A percentile compares a stretch with the other conserved stretches of the same genome.
Evolutionary conservation across 2,888 invertebrate genomes (phyloP).

Genomic region (Drosophila prolongata): DNA sequence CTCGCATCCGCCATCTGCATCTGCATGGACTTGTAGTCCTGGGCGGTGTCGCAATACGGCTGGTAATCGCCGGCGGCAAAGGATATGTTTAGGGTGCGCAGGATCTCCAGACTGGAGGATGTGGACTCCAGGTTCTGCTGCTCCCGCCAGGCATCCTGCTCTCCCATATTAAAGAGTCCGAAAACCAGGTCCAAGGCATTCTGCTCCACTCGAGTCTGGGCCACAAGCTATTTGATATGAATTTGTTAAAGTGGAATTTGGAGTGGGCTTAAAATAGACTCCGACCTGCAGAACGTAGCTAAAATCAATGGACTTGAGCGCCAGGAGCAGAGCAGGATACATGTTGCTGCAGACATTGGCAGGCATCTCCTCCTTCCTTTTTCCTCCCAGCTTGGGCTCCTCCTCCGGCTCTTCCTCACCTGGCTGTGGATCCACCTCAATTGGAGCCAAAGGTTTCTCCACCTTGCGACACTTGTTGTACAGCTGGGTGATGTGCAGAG

Average conservation of each 20-base stretch:
- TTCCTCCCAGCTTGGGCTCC: slow-evolving; percentile 49
- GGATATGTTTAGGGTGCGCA: slow-evolving; percentile 81
- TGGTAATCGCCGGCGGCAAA: slow-evolving; percentile 78
- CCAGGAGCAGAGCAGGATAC: slow-evolving; percentile 89
- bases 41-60: slow-evolving; percentile 64
- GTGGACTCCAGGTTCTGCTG: slow-evolving; percentile 77
- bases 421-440: slow-evolving; percentile 16
- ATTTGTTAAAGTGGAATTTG: too few species aligned
- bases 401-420: slow-evolving; percentile 38
- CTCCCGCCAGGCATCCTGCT: slow-evolving; percentile 76
- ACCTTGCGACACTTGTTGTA: slow-evolving; percentile 79
- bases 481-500: slow-evolving; percentile 76
- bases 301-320: slow-evolving; percentile 89
- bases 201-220: slow-evolving; percentile 79
- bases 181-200: slow-evolving; percentile 80
- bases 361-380: slow-evolving; percentile 69
- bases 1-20: slow-evolving; percentile 24
- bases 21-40: slow-evolving; percentile 63
- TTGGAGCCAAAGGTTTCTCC: slow-evolving; percentile 20
- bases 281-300: slow-evolving; percentile 90
- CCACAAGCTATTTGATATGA: slow-evolving; percentile 59
- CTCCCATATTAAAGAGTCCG: slow-evolving; percentile 81
- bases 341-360: slow-evolving; percentile 89
- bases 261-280: background rate
- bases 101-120: slow-evolving; percentile 83